Percentiles rank a stretch among this genome's conserved stretches.
phyloP scores from a whole-genome alignment of 2,113 vertebrate species.

The Elachura formosa region DNA sequence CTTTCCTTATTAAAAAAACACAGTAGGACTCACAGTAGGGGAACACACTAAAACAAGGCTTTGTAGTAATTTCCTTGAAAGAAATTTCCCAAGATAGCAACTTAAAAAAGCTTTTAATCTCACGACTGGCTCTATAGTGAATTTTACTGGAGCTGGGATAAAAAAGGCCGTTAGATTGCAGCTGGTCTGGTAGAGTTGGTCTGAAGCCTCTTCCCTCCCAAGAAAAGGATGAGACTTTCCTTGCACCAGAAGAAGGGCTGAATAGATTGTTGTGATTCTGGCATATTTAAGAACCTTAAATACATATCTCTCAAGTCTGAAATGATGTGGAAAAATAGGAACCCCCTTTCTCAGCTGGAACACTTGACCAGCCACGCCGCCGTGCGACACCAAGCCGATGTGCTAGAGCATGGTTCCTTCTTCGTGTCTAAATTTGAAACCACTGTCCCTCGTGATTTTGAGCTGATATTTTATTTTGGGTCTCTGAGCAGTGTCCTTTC shows the following conservation, averaged over 20 bases:
- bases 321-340: not conserved
- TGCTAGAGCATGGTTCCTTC: not conserved
- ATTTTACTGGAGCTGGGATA: conserved; percentile 64
- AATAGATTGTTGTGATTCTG: not conserved
- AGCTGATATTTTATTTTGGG: not conserved
- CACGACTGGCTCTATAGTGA: conserved; percentile 56
- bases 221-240: not conserved
- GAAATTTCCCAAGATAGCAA: conserved; percentile 83
- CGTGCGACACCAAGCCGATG: rapidly evolving
- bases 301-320: not conserved
- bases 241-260: not conserved
- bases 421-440: not conserved
- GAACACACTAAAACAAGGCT: conserved; percentile 89
- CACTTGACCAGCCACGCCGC: not conserved
- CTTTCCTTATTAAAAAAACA: conserved; percentile 98
- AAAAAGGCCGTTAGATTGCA: conserved; percentile 63
- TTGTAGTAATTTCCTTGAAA: conserved; percentile 87
- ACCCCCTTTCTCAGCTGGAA: not conserved
- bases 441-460: not conserved
- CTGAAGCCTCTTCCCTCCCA: conserved; percentile 2
- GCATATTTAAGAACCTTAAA: not conserved
- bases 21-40: conserved; percentile 90
- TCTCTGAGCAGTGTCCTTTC: not conserved
- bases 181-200: conserved; percentile 35
- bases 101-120: conserved; percentile 75